A percentile compares a stretch with the other conserved stretches of the same genome.
Evolutionary conservation across 1,140 invertebrate genomes (phyloP).

Genomic region (Drosophila simulans): DNA sequence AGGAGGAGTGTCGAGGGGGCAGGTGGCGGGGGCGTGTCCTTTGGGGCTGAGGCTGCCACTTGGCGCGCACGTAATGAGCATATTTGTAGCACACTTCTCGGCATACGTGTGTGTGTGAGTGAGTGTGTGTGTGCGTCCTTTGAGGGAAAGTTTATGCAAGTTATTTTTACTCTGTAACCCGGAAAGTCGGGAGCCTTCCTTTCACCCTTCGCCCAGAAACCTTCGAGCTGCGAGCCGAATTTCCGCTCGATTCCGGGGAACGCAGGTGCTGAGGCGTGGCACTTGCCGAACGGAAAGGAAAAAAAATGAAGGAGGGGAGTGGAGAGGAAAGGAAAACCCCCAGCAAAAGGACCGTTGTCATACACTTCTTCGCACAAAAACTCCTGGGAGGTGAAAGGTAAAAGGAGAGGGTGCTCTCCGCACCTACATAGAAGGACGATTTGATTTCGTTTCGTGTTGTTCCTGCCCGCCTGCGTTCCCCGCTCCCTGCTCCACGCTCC

Average conservation of each 20-base stretch:
- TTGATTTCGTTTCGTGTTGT: constrained; percentile 41
- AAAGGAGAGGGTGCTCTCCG: background rate
- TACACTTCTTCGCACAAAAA: constrained; percentile 9
- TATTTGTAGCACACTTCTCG: constrained; percentile 78
- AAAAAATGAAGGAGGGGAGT: background rate
- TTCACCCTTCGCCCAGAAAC: background rate
- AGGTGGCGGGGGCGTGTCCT: background rate
- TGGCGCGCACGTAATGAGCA: constrained; percentile 76
- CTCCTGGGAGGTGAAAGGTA: background rate
- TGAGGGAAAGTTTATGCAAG: constrained; percentile 77
- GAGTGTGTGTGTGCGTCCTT: constrained; percentile 72
- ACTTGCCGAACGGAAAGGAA: constrained; percentile 12
- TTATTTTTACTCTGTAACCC: constrained; percentile 53
- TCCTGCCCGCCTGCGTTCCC: background rate
- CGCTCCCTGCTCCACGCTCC: background rate
- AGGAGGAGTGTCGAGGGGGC: background rate
- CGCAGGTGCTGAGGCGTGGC: constrained; percentile 57
- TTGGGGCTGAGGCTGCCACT: constrained; percentile 38
- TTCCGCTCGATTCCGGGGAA: constrained; percentile 21
- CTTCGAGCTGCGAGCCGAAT: constrained; percentile 35
- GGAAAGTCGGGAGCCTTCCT: background rate
- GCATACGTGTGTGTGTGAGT: constrained; percentile 64
- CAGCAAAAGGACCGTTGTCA: constrained; percentile 23
- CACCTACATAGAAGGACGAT: constrained; percentile 3
- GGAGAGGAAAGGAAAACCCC: background rate